phyloP scores from a whole-genome alignment of 2,888 invertebrate genomes.

The Drosophila mimetica region DNA sequence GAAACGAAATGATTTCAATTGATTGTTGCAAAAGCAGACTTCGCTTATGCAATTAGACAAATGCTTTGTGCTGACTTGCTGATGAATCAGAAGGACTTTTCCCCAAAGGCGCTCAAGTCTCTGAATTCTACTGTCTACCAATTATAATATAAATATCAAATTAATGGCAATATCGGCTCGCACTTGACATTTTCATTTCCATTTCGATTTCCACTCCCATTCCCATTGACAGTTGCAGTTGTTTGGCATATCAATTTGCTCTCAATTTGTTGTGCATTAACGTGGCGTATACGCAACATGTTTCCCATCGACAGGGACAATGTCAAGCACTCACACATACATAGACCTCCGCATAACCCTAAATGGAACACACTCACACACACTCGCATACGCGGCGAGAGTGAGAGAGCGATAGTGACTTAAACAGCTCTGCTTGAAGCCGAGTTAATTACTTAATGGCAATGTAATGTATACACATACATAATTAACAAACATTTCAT shows the following conservation, averaged over 20 bases:
- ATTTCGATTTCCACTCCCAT: not conserved
- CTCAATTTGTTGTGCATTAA: slow-evolving; percentile 38
- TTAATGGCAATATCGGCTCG: slow-evolving; percentile 19
- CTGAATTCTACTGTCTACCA: slow-evolving; percentile 7
- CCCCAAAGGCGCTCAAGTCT: slow-evolving; percentile 4
- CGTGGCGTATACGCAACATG: slow-evolving; percentile 53
- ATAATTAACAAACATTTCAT: slow-evolving; percentile 74
- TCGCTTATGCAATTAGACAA: slow-evolving; percentile 18
- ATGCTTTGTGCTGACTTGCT: slow-evolving; percentile 18
- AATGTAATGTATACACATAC: slow-evolving; percentile 67
- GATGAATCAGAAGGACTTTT: not conserved
- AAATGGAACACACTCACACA: slow-evolving; percentile 21
- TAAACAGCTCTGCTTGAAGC: slow-evolving; percentile 43
- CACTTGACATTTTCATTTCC: slow-evolving; percentile 12
- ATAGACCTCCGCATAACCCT: slow-evolving; percentile 4
- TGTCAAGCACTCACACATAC: slow-evolving; percentile 23
- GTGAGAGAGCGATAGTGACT: slow-evolving; percentile 17
- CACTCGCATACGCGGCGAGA: slow-evolving; percentile 1
- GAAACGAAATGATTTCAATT: slow-evolving; percentile 2
- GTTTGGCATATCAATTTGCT: slow-evolving; percentile 46
- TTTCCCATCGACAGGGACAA: slow-evolving; percentile 34
- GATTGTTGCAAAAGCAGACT: not conserved
- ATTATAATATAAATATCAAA: slow-evolving; percentile 25
- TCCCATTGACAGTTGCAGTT: slow-evolving; percentile 16
- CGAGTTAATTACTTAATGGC: slow-evolving; percentile 77